A percentile compares a stretch with the other conserved stretches of the same genome.
phyloP scores from a whole-genome alignment of 2,113 vertebrate genomes.

The Chinchilla lanigera region DNA sequence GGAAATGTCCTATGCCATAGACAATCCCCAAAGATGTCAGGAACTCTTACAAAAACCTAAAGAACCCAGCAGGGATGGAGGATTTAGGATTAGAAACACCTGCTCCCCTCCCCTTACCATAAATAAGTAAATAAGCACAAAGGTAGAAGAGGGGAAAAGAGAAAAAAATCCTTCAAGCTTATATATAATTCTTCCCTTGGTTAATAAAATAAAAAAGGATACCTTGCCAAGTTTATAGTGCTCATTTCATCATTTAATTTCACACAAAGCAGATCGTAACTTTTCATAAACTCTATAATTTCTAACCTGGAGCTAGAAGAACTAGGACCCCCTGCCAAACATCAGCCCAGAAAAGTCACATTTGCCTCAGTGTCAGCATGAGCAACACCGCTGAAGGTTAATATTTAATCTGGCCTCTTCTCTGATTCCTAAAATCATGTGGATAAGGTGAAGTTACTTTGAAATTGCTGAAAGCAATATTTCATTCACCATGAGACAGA shows the following conservation, averaged over 20 bases:
- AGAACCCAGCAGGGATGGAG: not conserved
- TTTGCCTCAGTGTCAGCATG: conserved; percentile 52
- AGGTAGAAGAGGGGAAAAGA: not conserved
- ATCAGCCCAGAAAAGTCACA: conserved; percentile 65
- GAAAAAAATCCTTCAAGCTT: not conserved
- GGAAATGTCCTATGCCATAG: not conserved
- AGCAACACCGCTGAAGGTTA: conserved; percentile 70
- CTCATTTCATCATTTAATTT: conserved; percentile 68
- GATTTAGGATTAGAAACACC: conserved; percentile 57
- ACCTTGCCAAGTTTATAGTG: conserved; percentile 32
- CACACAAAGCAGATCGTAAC: conserved; percentile 61
- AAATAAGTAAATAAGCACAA: conserved; percentile 8
- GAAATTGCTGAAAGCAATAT: conserved; percentile 74
- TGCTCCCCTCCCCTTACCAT: not conserved
- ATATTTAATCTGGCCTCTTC: conserved; percentile 78
- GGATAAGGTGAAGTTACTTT: conserved; percentile 73
- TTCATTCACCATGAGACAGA: conserved; percentile 71
- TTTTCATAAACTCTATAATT: conserved; percentile 68
- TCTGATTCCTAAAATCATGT: conserved; percentile 77
- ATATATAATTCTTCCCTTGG: not conserved
- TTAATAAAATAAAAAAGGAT: conserved; percentile 52
- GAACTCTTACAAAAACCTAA: conserved; percentile 39
- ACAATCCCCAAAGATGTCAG: conserved; percentile 59
- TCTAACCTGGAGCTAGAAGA: conserved; percentile 59
- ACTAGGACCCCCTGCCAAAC: conserved; percentile 62